These are phyloP conservation scores for Mythimna ferrago DNA, from an alignment of 2,888 invertebrate genomes.

Conservation along the genomic window DNA sequence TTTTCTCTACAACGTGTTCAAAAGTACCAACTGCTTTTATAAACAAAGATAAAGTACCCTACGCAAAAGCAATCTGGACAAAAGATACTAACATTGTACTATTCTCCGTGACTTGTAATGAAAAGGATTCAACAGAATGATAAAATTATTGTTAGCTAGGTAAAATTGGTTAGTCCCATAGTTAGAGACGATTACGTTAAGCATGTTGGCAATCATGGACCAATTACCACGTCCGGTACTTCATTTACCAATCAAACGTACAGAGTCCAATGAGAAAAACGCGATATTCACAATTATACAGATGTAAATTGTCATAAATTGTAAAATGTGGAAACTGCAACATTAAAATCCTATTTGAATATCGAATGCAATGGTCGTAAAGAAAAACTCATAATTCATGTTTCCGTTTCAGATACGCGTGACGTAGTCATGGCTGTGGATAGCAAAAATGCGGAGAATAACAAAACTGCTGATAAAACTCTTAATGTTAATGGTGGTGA, in stretches of 20 bases:
- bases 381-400: conserved; percentile 57
- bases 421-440: conserved; percentile 78
- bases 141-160: conserved; percentile 78
- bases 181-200: conserved; percentile 82
- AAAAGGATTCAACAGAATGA: conserved; percentile 71
- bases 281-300: conserved; percentile 39
- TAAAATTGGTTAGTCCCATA: conserved; percentile 79
- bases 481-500: conserved; percentile 77
- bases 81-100: conserved; percentile 34
- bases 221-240: conserved; percentile 86
- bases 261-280: conserved; percentile 67
- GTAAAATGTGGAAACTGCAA: conserved; percentile 31
- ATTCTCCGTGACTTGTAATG: conserved; percentile 65
- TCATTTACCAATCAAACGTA: conserved; percentile 82
- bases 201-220: conserved; percentile 84
- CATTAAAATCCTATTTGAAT: conserved; percentile 37
- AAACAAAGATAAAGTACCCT: conserved; percentile 33
- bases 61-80: conserved; percentile 22
- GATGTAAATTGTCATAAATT: conserved; percentile 37
- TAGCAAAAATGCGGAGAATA: conserved; percentile 76
- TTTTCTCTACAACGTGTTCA: conserved; percentile 32
- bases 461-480: conserved; percentile 75
- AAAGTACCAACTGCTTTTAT: conserved; percentile 11
- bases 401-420: conserved; percentile 78
- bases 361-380: conserved; percentile 50